Percentiles rank a stretch among this genome's conserved stretches.
Evolutionary conservation across 1,140 invertebrate species (phyloP).

Genomic region (Drosophila guanche): DNA sequence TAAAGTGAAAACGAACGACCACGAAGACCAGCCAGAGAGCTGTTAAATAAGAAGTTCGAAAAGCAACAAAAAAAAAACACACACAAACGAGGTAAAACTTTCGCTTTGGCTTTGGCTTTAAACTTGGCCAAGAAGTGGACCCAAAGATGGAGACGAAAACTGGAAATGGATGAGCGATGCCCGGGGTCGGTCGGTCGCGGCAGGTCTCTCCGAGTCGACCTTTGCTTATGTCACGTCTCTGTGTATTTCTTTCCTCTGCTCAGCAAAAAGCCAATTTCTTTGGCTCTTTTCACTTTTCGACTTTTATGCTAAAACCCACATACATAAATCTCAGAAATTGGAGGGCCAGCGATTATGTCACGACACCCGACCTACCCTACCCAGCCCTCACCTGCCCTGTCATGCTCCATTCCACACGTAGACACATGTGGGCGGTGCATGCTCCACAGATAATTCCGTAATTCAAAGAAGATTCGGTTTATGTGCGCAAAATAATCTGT

Average conservation of each 20-base stretch:
- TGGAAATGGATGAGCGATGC: slow-evolving; percentile 39
- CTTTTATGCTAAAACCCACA: slow-evolving; percentile 43
- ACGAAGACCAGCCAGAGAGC: slow-evolving; percentile 10
- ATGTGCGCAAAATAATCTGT: too few species aligned
- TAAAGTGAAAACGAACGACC: slow-evolving; percentile 46
- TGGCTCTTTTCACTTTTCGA: slow-evolving; percentile 61
- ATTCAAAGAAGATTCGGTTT: background rate
- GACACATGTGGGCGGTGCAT: background rate
- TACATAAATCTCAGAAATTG: slow-evolving; percentile 3
- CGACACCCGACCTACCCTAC: slow-evolving; percentile 50
- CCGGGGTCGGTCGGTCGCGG: slow-evolving; percentile 24
- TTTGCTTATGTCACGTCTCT: slow-evolving; percentile 70
- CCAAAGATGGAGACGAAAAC: slow-evolving; percentile 36
- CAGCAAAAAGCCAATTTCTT: slow-evolving; percentile 48
- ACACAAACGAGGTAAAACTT: slow-evolving; percentile 55
- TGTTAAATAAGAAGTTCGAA: slow-evolving; percentile 69
- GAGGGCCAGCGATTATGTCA: slow-evolving; percentile 55
- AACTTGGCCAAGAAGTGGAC: slow-evolving; percentile 64
- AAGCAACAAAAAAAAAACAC: slow-evolving; percentile 20
- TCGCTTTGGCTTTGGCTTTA: slow-evolving; percentile 76
- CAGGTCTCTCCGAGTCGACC: slow-evolving; percentile 41
- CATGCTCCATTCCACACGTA: slow-evolving; percentile 12
- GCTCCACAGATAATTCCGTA: slow-evolving; percentile 26
- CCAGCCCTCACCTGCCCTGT: background rate
- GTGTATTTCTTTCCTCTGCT: slow-evolving; percentile 10